Evolutionary conservation across 2,797 vertebrate species (phyloP), one percentile per base, ranked within the genome.

Genomic region (Xiphophorus birchmanni): DNA sequence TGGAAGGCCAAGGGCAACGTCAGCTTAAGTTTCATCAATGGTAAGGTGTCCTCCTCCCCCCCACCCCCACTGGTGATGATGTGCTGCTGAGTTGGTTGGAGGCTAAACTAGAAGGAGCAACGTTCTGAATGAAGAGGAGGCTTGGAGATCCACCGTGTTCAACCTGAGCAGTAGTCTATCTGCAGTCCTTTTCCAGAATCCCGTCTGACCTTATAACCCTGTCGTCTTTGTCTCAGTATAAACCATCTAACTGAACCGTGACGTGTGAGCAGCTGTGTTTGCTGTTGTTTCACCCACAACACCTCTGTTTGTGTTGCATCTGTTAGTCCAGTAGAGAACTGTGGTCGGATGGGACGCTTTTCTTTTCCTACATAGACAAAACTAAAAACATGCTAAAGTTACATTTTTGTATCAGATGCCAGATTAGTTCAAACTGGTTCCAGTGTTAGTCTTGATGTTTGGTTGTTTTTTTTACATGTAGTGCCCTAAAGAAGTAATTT

Each of bases 11-110:
- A 89, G 87, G 89, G 89, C 90, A 90, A 21, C 90, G 89, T 91
- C 90, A 79, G 40, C 90, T 85, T 93, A 90, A 90, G 89, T 91
- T 94, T 94, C 92, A 93, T 94, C 93, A 94, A 93, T 91, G 93
- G 94, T 95, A 94, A 94, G 92, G 92, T 90, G 90, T 90, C 86
- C 82, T 91, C 88, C 82, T 90, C 87, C 74, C 75, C 73, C 89
- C 13, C 45, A 4, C 47, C 52, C 88, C 80, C 84, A 82, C 89
- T 85, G 79, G 17, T 80, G 88, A 86, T 77, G 84, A 84, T 72
- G 86, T 84, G 80, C 85, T 80, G 83, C 90, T 72, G 77, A 74
- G 78, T 63, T 80, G 83, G 86, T 79, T 48, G 77, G 80, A 84
- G 80, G 84, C 74, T 77, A 52, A 79, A 81, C 88, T 77, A 60